Percentiles rank a stretch among this genome's conserved stretches.
These are phyloP conservation scores for Acromyrmex heyeri DNA, from an alignment of 1,140 invertebrate genomes.

Conservation along the genomic window DNA sequence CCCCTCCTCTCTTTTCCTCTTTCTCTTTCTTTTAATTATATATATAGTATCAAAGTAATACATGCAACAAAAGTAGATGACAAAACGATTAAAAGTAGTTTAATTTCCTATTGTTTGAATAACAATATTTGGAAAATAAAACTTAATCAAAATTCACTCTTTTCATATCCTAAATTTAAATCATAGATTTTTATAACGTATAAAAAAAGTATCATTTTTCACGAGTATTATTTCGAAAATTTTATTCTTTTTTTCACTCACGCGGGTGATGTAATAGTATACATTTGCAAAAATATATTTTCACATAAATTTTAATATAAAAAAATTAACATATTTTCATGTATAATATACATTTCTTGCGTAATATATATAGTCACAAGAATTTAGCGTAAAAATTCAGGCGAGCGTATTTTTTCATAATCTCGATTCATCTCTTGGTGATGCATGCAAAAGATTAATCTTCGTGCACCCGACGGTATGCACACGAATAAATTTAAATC, in stretches of 20 bases:
- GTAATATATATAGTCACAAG: not conserved
- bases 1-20: no score
- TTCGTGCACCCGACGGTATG: not conserved
- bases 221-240: not conserved
- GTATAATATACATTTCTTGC: constrained; percentile 14
- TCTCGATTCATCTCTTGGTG: constrained; percentile 35
- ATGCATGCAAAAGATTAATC: constrained; percentile 30
- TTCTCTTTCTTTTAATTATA: no score
- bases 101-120: constrained; percentile 5
- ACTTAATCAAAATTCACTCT: not conserved
- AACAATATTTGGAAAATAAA: constrained; percentile 10
- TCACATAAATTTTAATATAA: constrained; percentile 28
- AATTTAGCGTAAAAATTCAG: constrained; percentile 31
- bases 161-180: not conserved
- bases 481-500: constrained; percentile 44
- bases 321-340: constrained; percentile 37
- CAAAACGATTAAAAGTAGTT: not conserved
- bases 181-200: not conserved
- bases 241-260: not conserved
- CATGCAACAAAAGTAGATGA: not conserved
- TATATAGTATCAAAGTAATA: not conserved
- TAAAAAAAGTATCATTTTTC: not conserved
- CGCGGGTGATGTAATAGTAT: not conserved
- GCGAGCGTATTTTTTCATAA: constrained; percentile 10
- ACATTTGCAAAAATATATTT: constrained; percentile 9